Evolutionary conservation across 2,113 vertebrate genomes (phyloP), one percentile per base, ranked within the genome.

Genomic region (Cebus imitator): DNA sequence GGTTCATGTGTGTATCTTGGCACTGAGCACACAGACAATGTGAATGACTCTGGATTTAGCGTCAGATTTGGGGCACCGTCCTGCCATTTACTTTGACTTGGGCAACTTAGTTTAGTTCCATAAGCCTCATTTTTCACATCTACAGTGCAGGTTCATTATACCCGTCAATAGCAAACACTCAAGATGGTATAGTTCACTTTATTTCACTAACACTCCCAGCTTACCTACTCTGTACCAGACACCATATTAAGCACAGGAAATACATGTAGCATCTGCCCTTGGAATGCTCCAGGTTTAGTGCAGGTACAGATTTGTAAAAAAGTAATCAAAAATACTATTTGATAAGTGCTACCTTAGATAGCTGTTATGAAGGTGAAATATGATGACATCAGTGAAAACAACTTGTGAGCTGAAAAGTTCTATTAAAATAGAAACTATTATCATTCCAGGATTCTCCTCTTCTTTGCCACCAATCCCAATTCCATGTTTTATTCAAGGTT

Each of bases 401-500:
- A 2, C 61, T 61, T 68, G 6, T 57, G 25, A 86, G 21, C 37
- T 50, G 30, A 43, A 73, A 85, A 84, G 4, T 91, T 93, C 25
- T 93, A 48, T 37, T 95, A 17, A 50, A 93, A 83, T 32, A 6
- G 30, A 48, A 95, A 14, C 30, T 73, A 35, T 48, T 73, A 78
- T 35, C 76, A 75, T 97, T 61, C n/a, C 40, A 55, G 82, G 43
- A 52, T 11, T 72, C 55, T 35, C 35, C 43, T 85, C 61, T 48
- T 68, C 45, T 85, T 79, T 61, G 68, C 52, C 64, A 82, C 40
- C 89, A 45, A 37, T 73, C 12, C 20, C 25, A 80, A 75, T 3
- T n/a, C 13, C 64, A 35, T 52, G 70, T 80, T 97, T 97, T 68
- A 86, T 76, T 90, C 52, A 89, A 68, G 55, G 1, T 87, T 91